phyloP scores from a whole-genome alignment of 1,140 invertebrate species.

The Pissodes strobi region DNA sequence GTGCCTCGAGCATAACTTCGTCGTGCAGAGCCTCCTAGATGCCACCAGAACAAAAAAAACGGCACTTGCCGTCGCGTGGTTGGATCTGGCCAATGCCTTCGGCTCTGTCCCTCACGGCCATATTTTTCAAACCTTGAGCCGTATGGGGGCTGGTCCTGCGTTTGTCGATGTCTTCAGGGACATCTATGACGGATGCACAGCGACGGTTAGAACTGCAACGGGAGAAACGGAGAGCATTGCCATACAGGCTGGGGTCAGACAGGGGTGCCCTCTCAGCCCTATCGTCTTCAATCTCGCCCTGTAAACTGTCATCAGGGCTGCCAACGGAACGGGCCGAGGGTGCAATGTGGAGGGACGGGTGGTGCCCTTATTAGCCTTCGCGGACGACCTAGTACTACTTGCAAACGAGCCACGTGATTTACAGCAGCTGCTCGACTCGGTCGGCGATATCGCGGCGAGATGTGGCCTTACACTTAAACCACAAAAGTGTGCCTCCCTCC shows the following conservation, averaged over 20 bases:
- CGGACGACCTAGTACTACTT: neutral
- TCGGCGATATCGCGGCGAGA: no score
- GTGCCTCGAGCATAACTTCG: constrained; percentile 53
- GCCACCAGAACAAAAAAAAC: constrained; percentile 29
- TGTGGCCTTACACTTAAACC: no score
- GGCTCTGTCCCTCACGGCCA: constrained; percentile 48
- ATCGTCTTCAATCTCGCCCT: constrained; percentile 56
- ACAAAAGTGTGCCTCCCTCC: no score
- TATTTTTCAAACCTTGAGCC: constrained; percentile 33
- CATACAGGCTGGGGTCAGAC: constrained; percentile 50
- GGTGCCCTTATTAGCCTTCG: neutral
- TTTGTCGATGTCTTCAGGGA: constrained; percentile 36
- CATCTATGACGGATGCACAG: constrained; percentile 32
- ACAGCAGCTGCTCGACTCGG: no score
- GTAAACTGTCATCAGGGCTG: constrained; percentile 42
- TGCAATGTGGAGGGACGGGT: constrained; percentile 22
- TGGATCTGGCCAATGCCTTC: constrained; percentile 51
- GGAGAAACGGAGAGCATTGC: constrained; percentile 35
- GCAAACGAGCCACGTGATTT: no score
- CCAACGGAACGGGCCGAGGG: constrained; percentile 3
- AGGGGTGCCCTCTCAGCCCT: constrained; percentile 55
- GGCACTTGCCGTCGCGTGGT: constrained; percentile 45
- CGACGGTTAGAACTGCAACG: constrained; percentile 16
- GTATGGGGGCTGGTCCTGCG: constrained; percentile 5
- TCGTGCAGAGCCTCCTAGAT: constrained; percentile 42